phyloP scores from a whole-genome alignment of 2,113 vertebrate genomes.

The Centropus unirufus region DNA sequence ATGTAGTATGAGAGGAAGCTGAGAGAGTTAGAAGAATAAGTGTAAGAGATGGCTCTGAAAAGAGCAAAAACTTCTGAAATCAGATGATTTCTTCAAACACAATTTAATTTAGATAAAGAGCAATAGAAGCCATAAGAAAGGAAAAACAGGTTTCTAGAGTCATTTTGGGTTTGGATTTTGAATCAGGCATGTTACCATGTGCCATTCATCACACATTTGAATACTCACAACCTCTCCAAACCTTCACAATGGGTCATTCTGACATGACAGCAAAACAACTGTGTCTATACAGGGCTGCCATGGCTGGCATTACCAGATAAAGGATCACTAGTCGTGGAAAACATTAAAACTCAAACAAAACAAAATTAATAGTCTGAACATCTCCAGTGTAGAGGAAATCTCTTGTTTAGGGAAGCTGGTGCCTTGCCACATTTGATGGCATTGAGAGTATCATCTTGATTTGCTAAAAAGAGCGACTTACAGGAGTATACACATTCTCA shows the following conservation, averaged over 20 bases:
- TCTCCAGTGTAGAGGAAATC: neutral
- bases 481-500: neutral
- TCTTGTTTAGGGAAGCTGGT: neutral
- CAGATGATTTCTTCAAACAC: neutral
- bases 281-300: neutral
- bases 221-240: neutral
- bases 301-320: neutral
- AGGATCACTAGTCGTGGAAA: neutral
- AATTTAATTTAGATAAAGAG: neutral
- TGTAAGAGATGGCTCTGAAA: neutral
- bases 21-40: neutral
- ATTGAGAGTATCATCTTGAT: neutral
- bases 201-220: neutral
- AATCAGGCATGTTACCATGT: fast-evolving
- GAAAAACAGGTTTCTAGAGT: neutral
- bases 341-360: neutral
- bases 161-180: neutral
- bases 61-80: neutral
- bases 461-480: neutral
- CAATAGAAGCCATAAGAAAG: neutral
- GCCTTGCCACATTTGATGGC: neutral
- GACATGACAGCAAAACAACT: neutral
- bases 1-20: neutral
- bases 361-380: neutral
- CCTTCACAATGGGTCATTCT: neutral